Evolutionary conservation across 2,113 vertebrate species (phyloP).

Genomic region (Hippocampus comes): DNA sequence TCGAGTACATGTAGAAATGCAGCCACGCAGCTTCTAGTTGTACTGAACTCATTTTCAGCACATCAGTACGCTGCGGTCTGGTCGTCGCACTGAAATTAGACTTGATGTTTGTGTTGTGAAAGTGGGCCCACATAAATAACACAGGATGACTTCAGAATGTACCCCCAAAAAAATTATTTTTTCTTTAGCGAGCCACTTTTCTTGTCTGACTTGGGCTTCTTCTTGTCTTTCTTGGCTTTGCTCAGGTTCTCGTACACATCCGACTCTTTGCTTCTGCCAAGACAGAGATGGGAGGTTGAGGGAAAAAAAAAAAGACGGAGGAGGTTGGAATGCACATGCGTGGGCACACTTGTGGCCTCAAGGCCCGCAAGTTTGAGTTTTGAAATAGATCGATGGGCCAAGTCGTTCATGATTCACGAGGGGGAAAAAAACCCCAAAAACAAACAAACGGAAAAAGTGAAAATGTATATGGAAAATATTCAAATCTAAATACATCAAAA

Average conservation of each 20-base stretch:
- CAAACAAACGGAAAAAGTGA: too few relatives aligned
- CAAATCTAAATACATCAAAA: too few relatives aligned
- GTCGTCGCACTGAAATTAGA: not conserved
- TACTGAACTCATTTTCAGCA: not conserved
- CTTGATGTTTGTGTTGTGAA: not conserved
- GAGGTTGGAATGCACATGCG: not conserved
- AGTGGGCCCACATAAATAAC: conserved; percentile 45
- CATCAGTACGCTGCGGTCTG: not conserved
- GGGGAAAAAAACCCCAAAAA: too few relatives aligned
- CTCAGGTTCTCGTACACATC: conserved; percentile 86
- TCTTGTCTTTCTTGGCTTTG: conserved; percentile 80
- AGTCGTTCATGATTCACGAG: too few relatives aligned
- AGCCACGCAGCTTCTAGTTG: not conserved
- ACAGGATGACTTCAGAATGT: conserved; percentile 31
- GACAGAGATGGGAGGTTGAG: not conserved
- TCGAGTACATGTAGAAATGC: not conserved
- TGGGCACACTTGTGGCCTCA: too few relatives aligned
- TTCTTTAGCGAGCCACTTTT: conserved; percentile 80
- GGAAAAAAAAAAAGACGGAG: not conserved
- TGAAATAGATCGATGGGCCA: not conserved
- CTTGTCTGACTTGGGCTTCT: conserved; percentile 83
- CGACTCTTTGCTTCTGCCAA: conserved; percentile 77
- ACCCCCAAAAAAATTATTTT: conserved; percentile 68
- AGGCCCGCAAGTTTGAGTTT: not conserved
- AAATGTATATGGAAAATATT: too few relatives aligned